A percentile compares a stretch with the other conserved stretches of the same genome.
Evolutionary conservation across 2,888 invertebrate species (phyloP).

Genomic region (Platycheirus rosarum): DNA sequence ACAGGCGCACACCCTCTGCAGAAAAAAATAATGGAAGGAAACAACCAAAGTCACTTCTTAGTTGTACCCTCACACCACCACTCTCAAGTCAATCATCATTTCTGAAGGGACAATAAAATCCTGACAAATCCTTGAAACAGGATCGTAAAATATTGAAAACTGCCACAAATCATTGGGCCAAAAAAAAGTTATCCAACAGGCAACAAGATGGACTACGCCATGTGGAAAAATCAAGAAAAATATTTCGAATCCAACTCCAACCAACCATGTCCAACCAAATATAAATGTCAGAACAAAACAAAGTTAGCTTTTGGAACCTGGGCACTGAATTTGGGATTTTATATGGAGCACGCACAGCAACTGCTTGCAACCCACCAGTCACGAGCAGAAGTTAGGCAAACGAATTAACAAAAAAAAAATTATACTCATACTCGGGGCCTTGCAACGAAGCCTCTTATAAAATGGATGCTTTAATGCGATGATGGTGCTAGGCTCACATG

Average conservation of each 20-base stretch:
- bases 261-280: slow-evolving; percentile 59
- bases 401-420: slow-evolving; percentile 35
- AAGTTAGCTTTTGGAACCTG: slow-evolving; percentile 43
- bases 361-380: too few relatives aligned
- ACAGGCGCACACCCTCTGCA: slow-evolving; percentile 14
- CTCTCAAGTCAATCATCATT: slow-evolving; percentile 16
- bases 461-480: slow-evolving; percentile 35
- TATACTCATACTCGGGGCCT: slow-evolving; percentile 40
- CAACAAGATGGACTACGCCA: slow-evolving; percentile 21
- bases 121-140: slow-evolving; percentile 53
- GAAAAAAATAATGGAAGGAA: background rate
- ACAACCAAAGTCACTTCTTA: slow-evolving; percentile 24
- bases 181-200: slow-evolving; percentile 25
- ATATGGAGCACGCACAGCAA: slow-evolving; percentile 45
- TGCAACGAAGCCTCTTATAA: slow-evolving; percentile 46
- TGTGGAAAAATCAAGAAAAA: slow-evolving; percentile 16
- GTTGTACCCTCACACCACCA: too few relatives aligned
- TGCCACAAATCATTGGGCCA: slow-evolving; percentile 44
- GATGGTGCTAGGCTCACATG: slow-evolving; percentile 40
- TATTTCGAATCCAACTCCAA: slow-evolving; percentile 59
- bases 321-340: slow-evolving; percentile 34
- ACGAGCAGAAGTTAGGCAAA: slow-evolving; percentile 40
- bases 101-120: slow-evolving; percentile 57
- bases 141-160: slow-evolving; percentile 67
- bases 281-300: slow-evolving; percentile 38